Conservation (phyloP, 2,888 invertebrate genomes). For the Drosophila borborema region DNA sequence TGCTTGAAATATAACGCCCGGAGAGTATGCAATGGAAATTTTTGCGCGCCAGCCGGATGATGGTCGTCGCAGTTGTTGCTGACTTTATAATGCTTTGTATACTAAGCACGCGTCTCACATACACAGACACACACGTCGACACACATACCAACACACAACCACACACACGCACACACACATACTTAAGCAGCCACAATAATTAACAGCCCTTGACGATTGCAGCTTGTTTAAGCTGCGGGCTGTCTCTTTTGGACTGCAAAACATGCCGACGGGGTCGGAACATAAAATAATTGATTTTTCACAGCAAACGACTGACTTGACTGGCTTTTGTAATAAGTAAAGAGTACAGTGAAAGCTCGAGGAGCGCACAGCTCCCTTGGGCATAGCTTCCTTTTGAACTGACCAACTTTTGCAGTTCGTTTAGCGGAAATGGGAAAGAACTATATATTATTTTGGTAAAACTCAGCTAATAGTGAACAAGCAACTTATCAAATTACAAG, state of each 20-base stretch:
- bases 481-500: background rate
- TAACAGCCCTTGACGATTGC: slow-evolving; percentile 47
- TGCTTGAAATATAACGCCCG: slow-evolving; percentile 51
- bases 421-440: background rate
- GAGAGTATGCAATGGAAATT: slow-evolving; percentile 63
- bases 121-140: slow-evolving; percentile 6
- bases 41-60: slow-evolving; percentile 54
- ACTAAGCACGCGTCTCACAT: slow-evolving; percentile 46
- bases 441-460: background rate
- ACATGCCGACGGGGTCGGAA: slow-evolving; percentile 54
- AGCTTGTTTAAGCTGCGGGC: slow-evolving; percentile 24
- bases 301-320: slow-evolving; percentile 31
- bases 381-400: background rate
- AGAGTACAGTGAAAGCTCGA: slow-evolving; percentile 10
- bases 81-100: slow-evolving; percentile 34
- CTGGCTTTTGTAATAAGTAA: slow-evolving; percentile 9
- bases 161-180: slow-evolving; percentile 17
- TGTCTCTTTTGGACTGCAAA: slow-evolving; percentile 44
- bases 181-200: slow-evolving; percentile 63
- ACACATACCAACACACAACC: background rate
- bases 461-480: background rate
- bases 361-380: background rate
- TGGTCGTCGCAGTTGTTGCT: slow-evolving; percentile 30
- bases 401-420: background rate
- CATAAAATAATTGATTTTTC: slow-evolving; percentile 79